Conservation (phyloP, 1,140 invertebrate genomes). For the Brachionus rotundiformis region DNA sequence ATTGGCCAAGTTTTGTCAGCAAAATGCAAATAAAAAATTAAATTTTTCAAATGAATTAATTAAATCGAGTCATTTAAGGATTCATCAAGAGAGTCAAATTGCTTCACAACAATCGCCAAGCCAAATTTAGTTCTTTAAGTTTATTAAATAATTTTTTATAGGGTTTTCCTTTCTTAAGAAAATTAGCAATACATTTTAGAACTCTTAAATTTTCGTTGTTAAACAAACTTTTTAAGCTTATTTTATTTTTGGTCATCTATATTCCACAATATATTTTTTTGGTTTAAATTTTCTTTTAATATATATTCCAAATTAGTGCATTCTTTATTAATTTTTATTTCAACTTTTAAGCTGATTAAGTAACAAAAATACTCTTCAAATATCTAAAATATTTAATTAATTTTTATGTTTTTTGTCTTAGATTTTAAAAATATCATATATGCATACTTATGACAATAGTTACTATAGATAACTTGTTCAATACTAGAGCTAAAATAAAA, state of each 20-base stretch:
- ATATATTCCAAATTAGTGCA: too few relatives aligned
- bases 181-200: not conserved
- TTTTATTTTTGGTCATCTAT: not conserved
- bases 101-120: not conserved
- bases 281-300: not conserved
- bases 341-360: too few relatives aligned
- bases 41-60: not conserved
- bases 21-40: not conserved
- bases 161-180: not conserved
- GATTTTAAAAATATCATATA: not conserved
- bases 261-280: not conserved
- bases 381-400: not conserved
- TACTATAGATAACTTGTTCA: not conserved
- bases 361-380: too few relatives aligned
- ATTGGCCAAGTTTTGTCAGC: not conserved
- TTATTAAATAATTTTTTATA: constrained; percentile 2
- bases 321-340: too few relatives aligned
- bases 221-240: not conserved
- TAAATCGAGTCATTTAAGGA: not conserved
- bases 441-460: not conserved
- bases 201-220: not conserved
- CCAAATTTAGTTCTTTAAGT: constrained; percentile 3
- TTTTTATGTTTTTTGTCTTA: not conserved
- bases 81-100: not conserved
- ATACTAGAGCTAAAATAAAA: not conserved